These are phyloP conservation scores for Mechanitis mazaeus DNA, from an alignment of 2,888 invertebrate species.

Conservation along the genomic window DNA sequence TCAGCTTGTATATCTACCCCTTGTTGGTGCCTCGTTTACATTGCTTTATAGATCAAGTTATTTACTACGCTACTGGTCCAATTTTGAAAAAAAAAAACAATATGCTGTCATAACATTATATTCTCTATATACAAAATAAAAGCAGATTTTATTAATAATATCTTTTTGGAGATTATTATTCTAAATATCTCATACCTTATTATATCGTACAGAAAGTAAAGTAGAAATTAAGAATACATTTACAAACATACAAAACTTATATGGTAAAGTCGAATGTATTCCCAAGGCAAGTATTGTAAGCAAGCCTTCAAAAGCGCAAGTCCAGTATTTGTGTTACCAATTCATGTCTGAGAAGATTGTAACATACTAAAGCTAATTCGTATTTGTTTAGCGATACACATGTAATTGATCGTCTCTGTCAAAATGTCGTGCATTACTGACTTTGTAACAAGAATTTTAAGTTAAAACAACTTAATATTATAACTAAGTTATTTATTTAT, in stretches of 20 bases:
- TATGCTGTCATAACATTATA: too few species aligned
- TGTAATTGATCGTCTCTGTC: slow-evolving; percentile 56
- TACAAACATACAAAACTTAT: slow-evolving; percentile 4
- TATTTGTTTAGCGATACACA: slow-evolving; percentile 67
- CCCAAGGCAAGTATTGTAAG: slow-evolving; percentile 31
- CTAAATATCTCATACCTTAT: too few species aligned
- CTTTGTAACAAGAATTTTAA: slow-evolving; percentile 15
- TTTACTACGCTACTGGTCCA: too few species aligned
- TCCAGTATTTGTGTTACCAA: slow-evolving; percentile 57
- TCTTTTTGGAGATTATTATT: too few species aligned
- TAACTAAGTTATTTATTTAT: too few species aligned
- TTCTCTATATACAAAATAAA: too few species aligned
- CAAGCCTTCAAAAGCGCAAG: slow-evolving; percentile 53
- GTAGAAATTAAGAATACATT: slow-evolving; percentile 14
- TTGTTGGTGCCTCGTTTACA: slow-evolving; percentile 46
- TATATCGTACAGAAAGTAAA: neutral
- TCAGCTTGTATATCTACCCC: slow-evolving; percentile 55
- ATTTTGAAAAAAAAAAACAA: too few species aligned
- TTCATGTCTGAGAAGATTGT: slow-evolving; percentile 50
- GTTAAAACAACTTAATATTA: neutral
- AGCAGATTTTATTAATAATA: too few species aligned
- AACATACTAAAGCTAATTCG: slow-evolving; percentile 46
- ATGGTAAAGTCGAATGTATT: neutral
- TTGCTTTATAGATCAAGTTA: neutral
- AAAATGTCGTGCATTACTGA: slow-evolving; percentile 43